Conservation (phyloP, 2,113 vertebrate species). For the Naja naja region DNA sequence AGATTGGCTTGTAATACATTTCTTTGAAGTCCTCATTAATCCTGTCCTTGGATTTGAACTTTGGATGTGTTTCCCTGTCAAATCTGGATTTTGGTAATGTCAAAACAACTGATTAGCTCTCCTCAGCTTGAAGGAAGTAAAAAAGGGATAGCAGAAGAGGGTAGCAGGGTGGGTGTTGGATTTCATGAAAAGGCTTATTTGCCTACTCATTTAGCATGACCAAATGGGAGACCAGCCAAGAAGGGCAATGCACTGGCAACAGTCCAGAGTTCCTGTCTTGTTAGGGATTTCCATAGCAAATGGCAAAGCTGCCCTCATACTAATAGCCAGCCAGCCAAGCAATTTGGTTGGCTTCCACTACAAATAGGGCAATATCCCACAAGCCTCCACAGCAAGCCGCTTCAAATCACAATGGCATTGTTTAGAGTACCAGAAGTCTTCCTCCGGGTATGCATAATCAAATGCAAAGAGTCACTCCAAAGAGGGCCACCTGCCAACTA, state of each 20-base stretch:
- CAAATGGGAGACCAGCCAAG: conserved; percentile 66
- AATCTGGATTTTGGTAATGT: conserved; percentile 63
- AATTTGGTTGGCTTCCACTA: conserved; percentile 28
- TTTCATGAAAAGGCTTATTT: conserved; percentile 71
- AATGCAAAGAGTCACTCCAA: neutral
- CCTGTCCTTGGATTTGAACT: conserved; percentile 64
- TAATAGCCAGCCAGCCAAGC: conserved; percentile 39
- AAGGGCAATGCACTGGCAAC: conserved; percentile 49
- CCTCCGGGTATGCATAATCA: neutral
- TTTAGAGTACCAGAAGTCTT: neutral
- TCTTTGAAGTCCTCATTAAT: conserved; percentile 71
- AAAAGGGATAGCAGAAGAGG: conserved; percentile 59
- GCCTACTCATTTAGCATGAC: conserved; percentile 62
- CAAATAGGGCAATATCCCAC: neutral
- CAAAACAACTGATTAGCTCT: conserved; percentile 71
- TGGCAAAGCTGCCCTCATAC: conserved; percentile 18
- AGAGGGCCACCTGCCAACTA: neutral
- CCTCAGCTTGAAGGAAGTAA: conserved; percentile 58
- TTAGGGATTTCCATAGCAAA: conserved; percentile 55
- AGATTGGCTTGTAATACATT: conserved; percentile 65
- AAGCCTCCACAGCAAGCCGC: neutral
- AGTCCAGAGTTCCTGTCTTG: conserved; percentile 56
- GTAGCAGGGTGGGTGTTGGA: conserved; percentile 61
- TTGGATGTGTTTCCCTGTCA: conserved; percentile 59
- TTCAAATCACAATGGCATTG: neutral